These are phyloP conservation scores for Mormyrus hasselquistii DNA, from an alignment of 2,797 vertebrate genomes.

Conservation along the genomic window DNA sequence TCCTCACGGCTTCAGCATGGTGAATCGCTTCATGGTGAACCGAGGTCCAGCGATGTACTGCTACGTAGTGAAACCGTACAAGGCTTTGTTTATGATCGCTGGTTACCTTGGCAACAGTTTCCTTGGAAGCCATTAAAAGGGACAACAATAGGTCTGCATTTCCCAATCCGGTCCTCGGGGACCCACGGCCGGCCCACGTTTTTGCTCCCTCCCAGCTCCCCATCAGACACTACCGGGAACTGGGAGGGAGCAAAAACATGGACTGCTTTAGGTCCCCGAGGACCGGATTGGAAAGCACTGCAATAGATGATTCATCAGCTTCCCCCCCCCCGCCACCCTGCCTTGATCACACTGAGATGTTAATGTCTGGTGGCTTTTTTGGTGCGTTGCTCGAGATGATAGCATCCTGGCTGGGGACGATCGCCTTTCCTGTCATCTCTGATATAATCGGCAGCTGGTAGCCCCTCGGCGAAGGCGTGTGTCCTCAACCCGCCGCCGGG, in stretches of 20 bases:
- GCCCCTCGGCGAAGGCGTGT: background rate
- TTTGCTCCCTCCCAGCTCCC: background rate
- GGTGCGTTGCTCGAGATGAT: constrained; percentile 41
- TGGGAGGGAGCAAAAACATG: background rate
- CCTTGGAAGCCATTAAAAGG: constrained; percentile 12
- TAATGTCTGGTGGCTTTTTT: constrained; percentile 28
- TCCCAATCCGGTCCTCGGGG: background rate
- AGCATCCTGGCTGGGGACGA: constrained; percentile 40
- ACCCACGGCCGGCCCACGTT: background rate
- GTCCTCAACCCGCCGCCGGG: background rate
- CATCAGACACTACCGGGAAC: background rate
- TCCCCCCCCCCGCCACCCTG: background rate
- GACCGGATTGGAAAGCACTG: background rate
- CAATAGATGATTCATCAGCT: background rate
- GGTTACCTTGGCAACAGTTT: constrained; percentile 19
- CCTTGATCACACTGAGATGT: background rate
- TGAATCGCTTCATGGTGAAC: too few species aligned
- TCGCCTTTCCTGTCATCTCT: constrained; percentile 41
- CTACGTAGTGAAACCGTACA: background rate
- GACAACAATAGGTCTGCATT: background rate
- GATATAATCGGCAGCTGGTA: constrained; percentile 48
- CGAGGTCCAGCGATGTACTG: background rate
- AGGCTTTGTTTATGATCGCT: background rate
- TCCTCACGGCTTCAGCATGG: background rate
- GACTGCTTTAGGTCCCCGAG: background rate